A percentile compares a stretch with the other conserved stretches of the same genome.
Conservation (phyloP, 2,888 invertebrate genomes). For the Eupithecia abbreviata region DNA sequence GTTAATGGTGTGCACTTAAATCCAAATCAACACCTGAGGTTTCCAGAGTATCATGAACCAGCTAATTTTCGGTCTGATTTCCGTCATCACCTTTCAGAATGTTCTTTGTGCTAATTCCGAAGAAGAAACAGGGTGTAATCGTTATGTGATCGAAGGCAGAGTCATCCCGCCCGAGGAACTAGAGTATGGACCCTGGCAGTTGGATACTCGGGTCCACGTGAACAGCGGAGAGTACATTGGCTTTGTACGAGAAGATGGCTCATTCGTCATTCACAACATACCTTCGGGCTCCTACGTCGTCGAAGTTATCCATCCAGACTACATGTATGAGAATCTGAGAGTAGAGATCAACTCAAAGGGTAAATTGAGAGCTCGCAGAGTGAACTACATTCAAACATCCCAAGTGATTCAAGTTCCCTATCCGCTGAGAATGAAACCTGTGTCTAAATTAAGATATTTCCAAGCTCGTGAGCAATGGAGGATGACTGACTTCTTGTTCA, state of each 20-base stretch:
- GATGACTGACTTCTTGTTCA: constrained; percentile 97
- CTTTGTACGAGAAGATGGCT: constrained; percentile 95
- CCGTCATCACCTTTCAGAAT: constrained; percentile 40
- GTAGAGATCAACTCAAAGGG: constrained; percentile 99
- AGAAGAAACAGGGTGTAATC: constrained; percentile 77
- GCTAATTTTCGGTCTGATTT: constrained; percentile 29
- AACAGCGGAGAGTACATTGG: constrained; percentile 95
- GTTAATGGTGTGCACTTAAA: background rate
- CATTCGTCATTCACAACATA: constrained; percentile 93
- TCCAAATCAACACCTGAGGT: background rate
- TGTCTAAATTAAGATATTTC: constrained; percentile 93
- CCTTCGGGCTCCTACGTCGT: constrained; percentile 97
- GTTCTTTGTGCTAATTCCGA: constrained; percentile 63
- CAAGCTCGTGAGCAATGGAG: constrained; percentile 98
- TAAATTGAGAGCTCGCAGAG: constrained; percentile 96
- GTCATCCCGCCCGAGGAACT: constrained; percentile 89
- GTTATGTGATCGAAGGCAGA: constrained; percentile 91
- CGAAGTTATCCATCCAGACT: constrained; percentile 95
- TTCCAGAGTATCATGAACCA: constrained; percentile 33
- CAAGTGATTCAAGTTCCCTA: constrained; percentile 95
- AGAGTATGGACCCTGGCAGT: constrained; percentile 87
- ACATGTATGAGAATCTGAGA: constrained; percentile 95
- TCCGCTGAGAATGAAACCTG: constrained; percentile 94
- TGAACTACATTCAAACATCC: constrained; percentile 96
- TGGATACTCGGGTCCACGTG: constrained; percentile 90